These are phyloP conservation scores for Drosophila robusta DNA, from an alignment of 2,888 invertebrate species.

Conservation along the genomic window DNA sequence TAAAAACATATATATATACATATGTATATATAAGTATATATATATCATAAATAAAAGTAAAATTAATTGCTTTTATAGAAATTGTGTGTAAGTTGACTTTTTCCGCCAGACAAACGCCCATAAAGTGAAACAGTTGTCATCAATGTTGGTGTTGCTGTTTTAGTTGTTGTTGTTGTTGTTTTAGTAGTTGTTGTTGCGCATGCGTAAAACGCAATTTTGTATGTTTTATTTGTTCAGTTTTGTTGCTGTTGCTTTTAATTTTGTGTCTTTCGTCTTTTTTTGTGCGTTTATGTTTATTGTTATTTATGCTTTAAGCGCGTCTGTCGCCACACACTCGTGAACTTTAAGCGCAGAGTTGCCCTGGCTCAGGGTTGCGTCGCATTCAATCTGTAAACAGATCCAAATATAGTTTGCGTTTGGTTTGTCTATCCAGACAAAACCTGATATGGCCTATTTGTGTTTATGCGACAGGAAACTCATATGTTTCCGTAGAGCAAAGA, in stretches of 20 bases:
- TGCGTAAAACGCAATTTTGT: slow-evolving; percentile 40
- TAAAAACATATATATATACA: slow-evolving; percentile 1
- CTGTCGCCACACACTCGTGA: neutral
- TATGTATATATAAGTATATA: neutral
- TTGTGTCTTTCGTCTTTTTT: slow-evolving; percentile 25
- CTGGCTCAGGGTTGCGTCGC: slow-evolving; percentile 17
- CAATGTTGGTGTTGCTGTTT: slow-evolving; percentile 23
- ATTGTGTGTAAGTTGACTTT: slow-evolving; percentile 42
- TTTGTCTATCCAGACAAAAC: neutral
- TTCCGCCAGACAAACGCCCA: slow-evolving; percentile 39
- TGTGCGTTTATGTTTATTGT: slow-evolving; percentile 41
- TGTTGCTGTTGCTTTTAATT: slow-evolving; percentile 42
- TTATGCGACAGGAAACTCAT: neutral
- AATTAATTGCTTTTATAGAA: slow-evolving; percentile 52
- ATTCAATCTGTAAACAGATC: neutral
- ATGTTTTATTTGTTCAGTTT: slow-evolving; percentile 23
- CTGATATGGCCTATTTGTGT: neutral
- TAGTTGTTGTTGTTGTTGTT: slow-evolving; percentile 5
- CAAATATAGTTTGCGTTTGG: neutral
- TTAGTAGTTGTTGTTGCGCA: slow-evolving; percentile 31
- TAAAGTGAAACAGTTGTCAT: slow-evolving; percentile 45
- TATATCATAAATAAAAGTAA: slow-evolving; percentile 52
- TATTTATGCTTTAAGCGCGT: slow-evolving; percentile 29
- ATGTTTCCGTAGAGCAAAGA: neutral
- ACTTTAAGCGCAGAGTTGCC: slow-evolving; percentile 24